Evolutionary conservation across 2,113 vertebrate species (phyloP), one percentile per base, ranked within the genome.

Genomic region (Condylura cristata): DNA sequence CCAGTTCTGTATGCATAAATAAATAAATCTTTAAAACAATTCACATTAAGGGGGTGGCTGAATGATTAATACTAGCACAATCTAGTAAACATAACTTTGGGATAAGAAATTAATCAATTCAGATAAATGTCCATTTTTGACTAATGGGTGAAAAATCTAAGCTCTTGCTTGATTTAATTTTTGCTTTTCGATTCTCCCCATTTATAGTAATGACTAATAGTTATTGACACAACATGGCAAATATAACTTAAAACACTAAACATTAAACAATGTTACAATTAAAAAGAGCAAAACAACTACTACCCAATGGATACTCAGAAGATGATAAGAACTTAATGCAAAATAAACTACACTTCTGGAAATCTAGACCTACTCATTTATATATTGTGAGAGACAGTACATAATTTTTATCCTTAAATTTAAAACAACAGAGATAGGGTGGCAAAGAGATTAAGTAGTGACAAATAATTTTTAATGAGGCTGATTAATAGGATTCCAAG

Each of bases 211-310:
- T 72, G 74, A 34, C 66, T 86, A 93, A 60, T 84, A 56, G 71
- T 70, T 10, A 66, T 65, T 81, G 53, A 48, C 6, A 68, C 60
- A 65, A 71, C 17, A 84, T 18, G 12, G 39, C 20, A 90, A 95
- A 81, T 13, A 63, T 44, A 86, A 13, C 2, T 90, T 48, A 41
- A 44, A 85, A 24, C 22, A 81, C 1, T 41, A 93, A 83, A 60
- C 9, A 48, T 83, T 87, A 56, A n/a, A n/a, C n/a, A n/a, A n/a
- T 34, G 20, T 44, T 48, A 74, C 2, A 60, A 95, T 85, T 58
- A 3, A 95, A 86, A 94, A 92, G 34, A 94, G n/a, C 11, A 81
- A 81, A 80, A 80, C 13, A 89, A 89, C 83, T 86, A 83, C n/a
- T 83, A 3, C 37, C 61, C 11, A 6, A 56, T 66, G 3, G 51